phyloP scores from a whole-genome alignment of 2,888 invertebrate species.

The Luperina testacea region DNA sequence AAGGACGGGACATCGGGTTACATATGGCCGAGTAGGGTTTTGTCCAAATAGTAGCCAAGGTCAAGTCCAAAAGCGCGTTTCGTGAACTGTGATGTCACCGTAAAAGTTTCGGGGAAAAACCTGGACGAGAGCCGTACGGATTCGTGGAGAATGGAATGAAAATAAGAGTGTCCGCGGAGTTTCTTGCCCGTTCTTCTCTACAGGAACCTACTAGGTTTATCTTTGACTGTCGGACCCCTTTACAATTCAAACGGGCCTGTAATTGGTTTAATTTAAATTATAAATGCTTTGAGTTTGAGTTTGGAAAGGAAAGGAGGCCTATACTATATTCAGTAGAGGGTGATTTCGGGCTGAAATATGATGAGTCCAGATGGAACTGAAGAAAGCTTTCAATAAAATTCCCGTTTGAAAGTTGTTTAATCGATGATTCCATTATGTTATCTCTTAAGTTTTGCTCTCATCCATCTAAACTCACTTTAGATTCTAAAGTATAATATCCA shows the following conservation, averaged over 20 bases:
- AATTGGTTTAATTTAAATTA: background rate
- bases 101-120: background rate
- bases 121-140: background rate
- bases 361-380: background rate
- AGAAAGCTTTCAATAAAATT: background rate
- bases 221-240: background rate
- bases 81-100: background rate
- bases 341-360: background rate
- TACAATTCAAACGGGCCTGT: background rate
- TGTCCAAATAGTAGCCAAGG: background rate
- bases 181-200: background rate
- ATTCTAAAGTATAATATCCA: slow-evolving; percentile 2
- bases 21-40: background rate
- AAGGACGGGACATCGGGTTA: background rate
- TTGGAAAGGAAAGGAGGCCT: too few relatives aligned
- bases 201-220: background rate
- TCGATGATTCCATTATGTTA: background rate
- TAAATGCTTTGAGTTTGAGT: too few relatives aligned
- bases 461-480: background rate
- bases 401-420: slow-evolving; percentile 11
- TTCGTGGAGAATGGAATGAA: background rate
- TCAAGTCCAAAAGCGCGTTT: background rate
- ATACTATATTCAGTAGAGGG: background rate
- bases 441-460: slow-evolving; percentile 5
- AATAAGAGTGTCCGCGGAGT: background rate